phyloP scores from a whole-genome alignment of 1,140 invertebrate species.

The Macrobrachium rosenbergii region DNA sequence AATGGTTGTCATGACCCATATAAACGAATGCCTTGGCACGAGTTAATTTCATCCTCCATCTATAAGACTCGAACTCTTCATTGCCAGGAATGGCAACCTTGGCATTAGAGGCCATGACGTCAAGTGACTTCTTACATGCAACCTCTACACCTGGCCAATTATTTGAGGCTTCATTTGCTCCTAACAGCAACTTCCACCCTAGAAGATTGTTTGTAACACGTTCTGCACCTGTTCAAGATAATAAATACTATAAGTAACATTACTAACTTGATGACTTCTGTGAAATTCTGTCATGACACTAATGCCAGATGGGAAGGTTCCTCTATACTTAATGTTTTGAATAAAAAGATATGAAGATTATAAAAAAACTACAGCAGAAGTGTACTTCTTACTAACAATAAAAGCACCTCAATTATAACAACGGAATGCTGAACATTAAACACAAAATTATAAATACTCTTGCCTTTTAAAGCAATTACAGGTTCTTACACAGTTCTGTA shows the following conservation, averaged over 20 bases:
- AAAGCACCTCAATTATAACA: no score
- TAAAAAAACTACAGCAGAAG: no score
- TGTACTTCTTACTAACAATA: no score
- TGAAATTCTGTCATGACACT: background rate
- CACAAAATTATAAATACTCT: no score
- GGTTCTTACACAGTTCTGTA: no score
- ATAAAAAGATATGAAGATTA: no score
- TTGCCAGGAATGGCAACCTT: slow-evolving; percentile 33
- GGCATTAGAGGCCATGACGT: slow-evolving; percentile 13
- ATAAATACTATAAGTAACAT: background rate
- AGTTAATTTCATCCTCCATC: slow-evolving; percentile 24
- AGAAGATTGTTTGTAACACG: slow-evolving; percentile 26
- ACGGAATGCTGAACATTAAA: no score
- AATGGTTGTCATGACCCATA: slow-evolving; percentile 62
- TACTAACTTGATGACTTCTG: background rate
- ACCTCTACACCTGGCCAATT: slow-evolving; percentile 60
- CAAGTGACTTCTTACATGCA: slow-evolving; percentile 40
- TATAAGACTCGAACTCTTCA: slow-evolving; percentile 26
- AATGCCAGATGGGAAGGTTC: no score
- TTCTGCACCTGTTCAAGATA: slow-evolving; percentile 32
- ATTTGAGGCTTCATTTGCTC: slow-evolving; percentile 29
- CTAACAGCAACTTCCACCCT: slow-evolving; percentile 45
- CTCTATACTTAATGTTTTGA: no score
- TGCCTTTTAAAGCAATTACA: no score
- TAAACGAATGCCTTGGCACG: slow-evolving; percentile 55